phyloP scores from a whole-genome alignment of 2,113 vertebrate genomes.

The Rhizomys pruinosus region DNA sequence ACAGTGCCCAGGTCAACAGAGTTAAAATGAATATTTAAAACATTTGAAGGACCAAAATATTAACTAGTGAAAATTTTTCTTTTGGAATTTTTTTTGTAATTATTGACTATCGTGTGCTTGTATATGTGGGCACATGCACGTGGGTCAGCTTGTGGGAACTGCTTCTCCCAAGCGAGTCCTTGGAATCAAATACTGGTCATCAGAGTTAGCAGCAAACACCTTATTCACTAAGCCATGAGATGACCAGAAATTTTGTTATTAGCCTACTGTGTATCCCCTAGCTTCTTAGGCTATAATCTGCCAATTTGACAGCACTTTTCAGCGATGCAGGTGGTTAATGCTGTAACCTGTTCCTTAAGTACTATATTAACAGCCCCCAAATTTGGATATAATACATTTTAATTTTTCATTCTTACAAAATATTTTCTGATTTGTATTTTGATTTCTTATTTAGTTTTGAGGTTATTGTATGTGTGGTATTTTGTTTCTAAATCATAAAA shows the following conservation, averaged over 20 bases:
- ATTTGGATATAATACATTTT: neutral
- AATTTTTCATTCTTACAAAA: neutral
- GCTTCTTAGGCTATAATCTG: neutral
- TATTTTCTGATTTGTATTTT: neutral
- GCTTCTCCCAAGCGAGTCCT: neutral
- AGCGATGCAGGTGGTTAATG: neutral
- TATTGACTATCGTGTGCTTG: neutral
- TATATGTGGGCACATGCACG: neutral
- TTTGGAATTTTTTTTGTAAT: neutral
- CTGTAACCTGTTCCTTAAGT: neutral
- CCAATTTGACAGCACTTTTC: neutral
- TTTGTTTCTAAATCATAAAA: neutral
- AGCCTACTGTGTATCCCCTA: neutral
- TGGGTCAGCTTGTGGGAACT: neutral
- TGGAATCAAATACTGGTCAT: neutral
- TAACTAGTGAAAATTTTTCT: neutral
- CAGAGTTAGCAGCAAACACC: neutral
- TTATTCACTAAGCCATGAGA: neutral
- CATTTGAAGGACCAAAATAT: neutral
- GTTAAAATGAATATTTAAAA: neutral
- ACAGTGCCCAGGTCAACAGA: neutral
- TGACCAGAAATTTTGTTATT: neutral
- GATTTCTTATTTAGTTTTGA: neutral
- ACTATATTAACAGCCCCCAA: too few relatives aligned
- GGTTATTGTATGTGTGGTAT: neutral